Percentiles rank a stretch among this genome's conserved stretches.
phyloP scores from a whole-genome alignment of 2,888 invertebrate species.

The Sisyra terminalis region DNA sequence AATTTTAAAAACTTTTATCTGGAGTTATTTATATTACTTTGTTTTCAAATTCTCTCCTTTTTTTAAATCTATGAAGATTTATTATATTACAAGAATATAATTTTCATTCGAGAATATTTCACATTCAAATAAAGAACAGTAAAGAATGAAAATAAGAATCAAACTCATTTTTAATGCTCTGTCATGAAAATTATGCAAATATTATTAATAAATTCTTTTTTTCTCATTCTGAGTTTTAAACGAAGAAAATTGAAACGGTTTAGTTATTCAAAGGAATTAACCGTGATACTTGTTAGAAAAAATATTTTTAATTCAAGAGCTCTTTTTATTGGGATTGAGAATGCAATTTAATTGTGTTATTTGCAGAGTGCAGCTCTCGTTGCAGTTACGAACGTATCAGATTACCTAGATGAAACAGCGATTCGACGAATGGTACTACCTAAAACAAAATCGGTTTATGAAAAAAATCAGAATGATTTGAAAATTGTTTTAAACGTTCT shows the following conservation, averaged over 20 bases:
- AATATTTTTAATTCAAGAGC: too few relatives aligned
- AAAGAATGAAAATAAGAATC: not conserved
- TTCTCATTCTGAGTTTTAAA: not conserved
- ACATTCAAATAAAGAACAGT: not conserved
- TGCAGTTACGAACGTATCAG: constrained; percentile 71
- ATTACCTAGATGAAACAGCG: constrained; percentile 66
- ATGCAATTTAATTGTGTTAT: constrained; percentile 10
- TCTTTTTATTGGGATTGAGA: not conserved
- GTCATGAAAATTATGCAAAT: not conserved
- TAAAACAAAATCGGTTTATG: constrained; percentile 65
- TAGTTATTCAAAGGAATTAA: too few relatives aligned
- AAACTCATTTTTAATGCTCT: not conserved
- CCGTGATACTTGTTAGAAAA: too few relatives aligned
- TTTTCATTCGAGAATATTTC: not conserved
- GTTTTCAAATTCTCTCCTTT: too few relatives aligned
- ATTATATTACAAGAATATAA: too few relatives aligned
- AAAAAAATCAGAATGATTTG: constrained; percentile 62
- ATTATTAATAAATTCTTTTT: not conserved
- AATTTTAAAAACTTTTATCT: too few relatives aligned
- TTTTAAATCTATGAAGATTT: too few relatives aligned
- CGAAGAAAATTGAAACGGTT: too few relatives aligned
- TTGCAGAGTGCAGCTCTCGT: constrained; percentile 74
- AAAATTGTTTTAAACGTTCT: constrained; percentile 67
- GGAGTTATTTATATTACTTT: too few relatives aligned
- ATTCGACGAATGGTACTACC: constrained; percentile 66